A percentile compares a stretch with the other conserved stretches of the same genome.
Conservation (phyloP, 2,888 invertebrate species). For the Steinernema scapterisci region DNA sequence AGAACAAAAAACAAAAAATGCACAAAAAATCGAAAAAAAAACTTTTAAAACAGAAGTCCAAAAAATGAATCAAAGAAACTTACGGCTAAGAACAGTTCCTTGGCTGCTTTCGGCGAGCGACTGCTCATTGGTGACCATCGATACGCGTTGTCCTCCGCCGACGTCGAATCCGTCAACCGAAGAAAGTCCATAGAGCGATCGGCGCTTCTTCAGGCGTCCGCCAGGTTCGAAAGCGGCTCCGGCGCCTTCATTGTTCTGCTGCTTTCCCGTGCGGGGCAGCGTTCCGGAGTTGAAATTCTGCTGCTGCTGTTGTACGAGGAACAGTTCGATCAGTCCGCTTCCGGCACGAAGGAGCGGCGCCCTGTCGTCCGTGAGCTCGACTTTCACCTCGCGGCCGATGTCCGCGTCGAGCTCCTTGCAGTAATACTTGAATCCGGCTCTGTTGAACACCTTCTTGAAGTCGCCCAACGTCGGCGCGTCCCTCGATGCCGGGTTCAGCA, state of each 20-base stretch:
- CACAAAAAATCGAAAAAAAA: too few species aligned
- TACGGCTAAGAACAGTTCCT: conserved; percentile 19
- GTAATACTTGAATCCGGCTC: conserved; percentile 60
- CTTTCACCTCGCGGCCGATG: conserved; percentile 61
- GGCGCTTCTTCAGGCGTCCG: conserved; percentile 18
- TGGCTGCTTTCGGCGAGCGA: conserved; percentile 38
- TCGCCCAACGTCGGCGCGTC: conserved; percentile 55
- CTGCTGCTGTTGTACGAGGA: conserved; percentile 44
- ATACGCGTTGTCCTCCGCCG: conserved; percentile 43
- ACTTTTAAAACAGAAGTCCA: too few species aligned
- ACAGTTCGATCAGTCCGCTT: conserved; percentile 57
- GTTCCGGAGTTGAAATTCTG: conserved; percentile 36
- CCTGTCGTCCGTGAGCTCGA: conserved; percentile 51
- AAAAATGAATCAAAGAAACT: conserved; percentile 13
- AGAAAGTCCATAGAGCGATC: not conserved
- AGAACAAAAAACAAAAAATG: too few species aligned
- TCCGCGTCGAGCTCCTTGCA: conserved; percentile 57
- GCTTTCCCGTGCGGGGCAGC: conserved; percentile 48
- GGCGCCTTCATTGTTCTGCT: conserved; percentile 34
- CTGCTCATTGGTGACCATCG: conserved; percentile 40
- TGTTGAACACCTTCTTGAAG: conserved; percentile 56
- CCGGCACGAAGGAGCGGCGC: conserved; percentile 48
- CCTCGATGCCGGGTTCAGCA: conserved; percentile 42
- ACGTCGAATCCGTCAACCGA: conserved; percentile 35
- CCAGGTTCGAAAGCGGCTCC: not conserved